A percentile compares a stretch with the other conserved stretches of the same genome.
Evolutionary conservation across 2,797 vertebrate species (phyloP).

Genomic region (Falco rusticolus): DNA sequence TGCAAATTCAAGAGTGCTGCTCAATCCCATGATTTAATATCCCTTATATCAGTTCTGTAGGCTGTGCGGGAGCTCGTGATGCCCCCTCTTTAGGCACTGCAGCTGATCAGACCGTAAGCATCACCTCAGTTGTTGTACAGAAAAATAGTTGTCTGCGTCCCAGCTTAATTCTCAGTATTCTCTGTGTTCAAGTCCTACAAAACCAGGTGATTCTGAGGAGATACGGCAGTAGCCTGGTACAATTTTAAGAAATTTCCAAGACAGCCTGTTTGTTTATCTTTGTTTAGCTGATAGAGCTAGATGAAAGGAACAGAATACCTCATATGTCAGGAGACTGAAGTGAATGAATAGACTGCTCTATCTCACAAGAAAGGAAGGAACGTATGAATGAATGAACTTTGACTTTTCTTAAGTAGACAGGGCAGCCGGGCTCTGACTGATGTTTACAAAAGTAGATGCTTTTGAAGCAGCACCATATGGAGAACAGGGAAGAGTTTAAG

Average conservation of each 20-base stretch:
- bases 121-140: background rate
- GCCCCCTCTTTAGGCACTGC: background rate
- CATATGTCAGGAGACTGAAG: background rate
- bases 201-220: background rate
- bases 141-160: background rate
- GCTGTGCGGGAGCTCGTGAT: background rate
- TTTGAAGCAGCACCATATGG: conserved; percentile 59
- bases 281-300: background rate
- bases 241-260: conserved; percentile 1
- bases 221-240: background rate
- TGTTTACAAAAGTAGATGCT: conserved; percentile 54
- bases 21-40: background rate
- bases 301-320: conserved; percentile 6
- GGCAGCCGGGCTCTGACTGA: conserved; percentile 40
- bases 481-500: conserved; percentile 32
- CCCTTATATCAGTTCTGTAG: background rate
- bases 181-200: background rate
- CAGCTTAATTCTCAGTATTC: background rate
- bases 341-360: conserved; percentile 41
- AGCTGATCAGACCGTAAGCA: background rate
- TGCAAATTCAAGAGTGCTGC: background rate
- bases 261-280: conserved; percentile 25
- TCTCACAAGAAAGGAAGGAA: conserved; percentile 29
- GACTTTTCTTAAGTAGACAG: conserved; percentile 53
- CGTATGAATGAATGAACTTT: conserved; percentile 60